Base-by-base conservation (phyloP, 2,888 invertebrate genomes). In the Ichneumoninae sp. region DNA sequence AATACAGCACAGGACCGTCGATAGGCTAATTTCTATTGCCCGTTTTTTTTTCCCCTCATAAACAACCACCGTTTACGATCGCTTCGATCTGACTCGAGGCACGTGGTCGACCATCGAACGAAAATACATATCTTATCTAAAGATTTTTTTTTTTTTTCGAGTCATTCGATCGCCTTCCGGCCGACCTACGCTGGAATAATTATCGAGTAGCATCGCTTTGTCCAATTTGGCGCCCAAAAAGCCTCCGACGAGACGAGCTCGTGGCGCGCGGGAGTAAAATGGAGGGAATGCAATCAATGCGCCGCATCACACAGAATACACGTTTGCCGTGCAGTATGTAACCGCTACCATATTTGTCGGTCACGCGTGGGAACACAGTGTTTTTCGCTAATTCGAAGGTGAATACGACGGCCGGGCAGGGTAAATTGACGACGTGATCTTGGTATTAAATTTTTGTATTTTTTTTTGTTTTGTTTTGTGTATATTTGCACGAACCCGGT, bases 231-330 rank as follows among this genome's bases (percentile, higher is more conserved):
- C 79, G 72, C 66, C 54, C 30, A 30, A 22, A 40, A 54, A 72
- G 54, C 22, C 65, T 52, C 66, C 30, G 70, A n/a, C 40, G 40
- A 50, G 70, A 22, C 78, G 60, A 40, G 19, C 6, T 22, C 7
- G 78, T 47, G 47, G 79, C 44, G 79, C 44, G 79, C 65, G 79
- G 70, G 33, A 80, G 40, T 50, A 80, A 78, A 80, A 80, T 80
- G 79, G 79, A 80, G 72, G 71, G 72, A 80, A 72, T 54, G 71
- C 44, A 80, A 80, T 80, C 79, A 80, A 80, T 72, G 79, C 62
- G 65, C 44, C 71, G 36, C 50, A 62, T 19, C 50, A 50, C 40
- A 52, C 62, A 13, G 62, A 52, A 65, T 44, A 80, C 50, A 71
- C 40, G 50, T 79, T 79, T 66, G 71, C 54, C 40, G 66, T 72